Evolutionary conservation across 2,888 invertebrate species (phyloP), one percentile per base, ranked within the genome.

Genomic region (Cyaniris semiargus): DNA sequence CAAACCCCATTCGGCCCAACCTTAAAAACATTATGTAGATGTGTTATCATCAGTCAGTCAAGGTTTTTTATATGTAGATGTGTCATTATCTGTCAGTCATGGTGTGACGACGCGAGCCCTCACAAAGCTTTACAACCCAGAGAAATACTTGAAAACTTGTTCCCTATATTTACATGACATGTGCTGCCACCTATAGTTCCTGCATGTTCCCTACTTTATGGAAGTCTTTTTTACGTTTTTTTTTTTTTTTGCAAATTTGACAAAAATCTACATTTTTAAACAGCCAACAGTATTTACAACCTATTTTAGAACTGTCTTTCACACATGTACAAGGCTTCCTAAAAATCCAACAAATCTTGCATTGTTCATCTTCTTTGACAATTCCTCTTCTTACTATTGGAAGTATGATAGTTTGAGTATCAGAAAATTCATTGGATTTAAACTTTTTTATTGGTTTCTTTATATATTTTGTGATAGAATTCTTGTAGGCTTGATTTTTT

Each of bases 211-310:
- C 44, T 44, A 44, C 10, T 44, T 44, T 10, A 44, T 3, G 44
- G 44, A 44, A 44, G 44, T 44, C 44, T 44, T 44, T 44, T 13
- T 44, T 38, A 38, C 1, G 27, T 27, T 34, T 7, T 38, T 38
- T 44, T 44, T 18, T 70, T 71, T 71, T 38, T 3, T 10, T 21
- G 23, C 71, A 71, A 38, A 10, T n/a, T 38, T 15, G 10, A 71
- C 71, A 71, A 8, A 13, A 38, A 1, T 38, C n/a, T 31, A 81
- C 72, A 78, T 83, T 78, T 75, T 79, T 79, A 58, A 89, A 89
- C 31, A 89, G 38, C 86, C 89, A 89, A 76, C 89, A 90, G 78
- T 79, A 79, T 70, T 85, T 83, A 77, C 90, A 89, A 4, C 2
- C 21, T 66, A 31, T 31, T 66, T 66, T 31, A 15, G 8, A 60